Evolutionary conservation across 2,797 vertebrate genomes (phyloP).

Genomic region (Rhincodon typus): DNA sequence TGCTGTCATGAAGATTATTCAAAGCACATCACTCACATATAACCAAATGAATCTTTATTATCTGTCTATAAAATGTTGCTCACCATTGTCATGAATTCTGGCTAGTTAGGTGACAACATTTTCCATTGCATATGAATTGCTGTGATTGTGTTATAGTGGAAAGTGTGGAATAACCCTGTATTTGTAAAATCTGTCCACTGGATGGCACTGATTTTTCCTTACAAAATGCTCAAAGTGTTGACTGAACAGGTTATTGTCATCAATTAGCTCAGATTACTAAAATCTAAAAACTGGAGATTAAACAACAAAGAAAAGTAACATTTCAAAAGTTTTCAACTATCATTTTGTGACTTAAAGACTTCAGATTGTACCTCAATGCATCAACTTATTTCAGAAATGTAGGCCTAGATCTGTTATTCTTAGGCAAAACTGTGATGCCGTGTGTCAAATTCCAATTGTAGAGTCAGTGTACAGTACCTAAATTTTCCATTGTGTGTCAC

Average conservation of each 20-base stretch:
- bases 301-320: background rate
- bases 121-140: background rate
- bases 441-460: background rate
- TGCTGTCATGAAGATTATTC: background rate
- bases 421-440: background rate
- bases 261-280: background rate
- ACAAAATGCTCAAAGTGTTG: background rate
- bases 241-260: background rate
- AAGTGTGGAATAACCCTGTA: background rate
- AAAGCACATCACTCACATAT: background rate
- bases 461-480: background rate
- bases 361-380: background rate
- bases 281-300: background rate
- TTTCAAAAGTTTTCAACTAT: background rate
- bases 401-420: background rate
- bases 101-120: background rate
- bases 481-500: background rate
- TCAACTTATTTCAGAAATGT: background rate
- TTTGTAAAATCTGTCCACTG: background rate
- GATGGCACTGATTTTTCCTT: background rate
- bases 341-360: background rate
- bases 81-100: background rate
- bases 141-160: background rate
- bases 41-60: background rate
- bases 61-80: background rate